These are phyloP conservation scores for Pholis gunnellus DNA, from an alignment of 2,113 vertebrate genomes.

Conservation along the genomic window DNA sequence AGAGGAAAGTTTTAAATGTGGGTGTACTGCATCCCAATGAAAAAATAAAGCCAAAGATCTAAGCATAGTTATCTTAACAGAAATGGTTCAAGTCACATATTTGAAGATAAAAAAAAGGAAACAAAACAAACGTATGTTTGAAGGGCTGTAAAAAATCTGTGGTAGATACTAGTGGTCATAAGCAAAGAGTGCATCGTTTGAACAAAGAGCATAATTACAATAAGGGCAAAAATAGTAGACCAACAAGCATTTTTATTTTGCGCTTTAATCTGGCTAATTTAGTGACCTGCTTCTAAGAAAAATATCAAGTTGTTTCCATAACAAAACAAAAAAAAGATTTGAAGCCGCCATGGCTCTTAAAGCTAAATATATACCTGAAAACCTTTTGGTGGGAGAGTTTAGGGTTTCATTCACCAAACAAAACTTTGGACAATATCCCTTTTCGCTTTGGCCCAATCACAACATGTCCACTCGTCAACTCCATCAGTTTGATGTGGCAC, in stretches of 20 bases:
- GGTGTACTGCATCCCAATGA: slow-evolving; percentile 67
- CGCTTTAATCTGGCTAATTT: slow-evolving; percentile 62
- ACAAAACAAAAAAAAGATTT: slow-evolving; percentile 21
- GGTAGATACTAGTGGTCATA: slow-evolving; percentile 91
- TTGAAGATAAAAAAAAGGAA: slow-evolving; percentile 66
- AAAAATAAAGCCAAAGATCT: slow-evolving; percentile 65
- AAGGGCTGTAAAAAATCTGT: slow-evolving; percentile 90
- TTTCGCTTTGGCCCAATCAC: slow-evolving; percentile 38
- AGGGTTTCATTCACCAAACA: slow-evolving; percentile 37
- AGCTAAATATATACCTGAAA: slow-evolving; percentile 56
- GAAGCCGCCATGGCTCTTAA: slow-evolving; percentile 50
- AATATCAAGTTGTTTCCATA: slow-evolving; percentile 57
- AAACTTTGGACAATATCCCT: slow-evolving; percentile 40
- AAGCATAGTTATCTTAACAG: slow-evolving; percentile 80
- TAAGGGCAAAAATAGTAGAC: slow-evolving; percentile 67
- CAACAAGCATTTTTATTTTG: slow-evolving; percentile 42
- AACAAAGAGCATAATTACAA: slow-evolving; percentile 79
- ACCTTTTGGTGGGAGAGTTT: slow-evolving; percentile 68
- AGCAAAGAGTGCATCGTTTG: slow-evolving; percentile 84
- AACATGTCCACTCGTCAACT: slow-evolving; percentile 45
- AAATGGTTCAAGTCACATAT: slow-evolving; percentile 89
- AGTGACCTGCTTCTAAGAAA: slow-evolving; percentile 40
- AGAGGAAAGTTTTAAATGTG: slow-evolving; percentile 69
- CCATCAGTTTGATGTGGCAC: slow-evolving; percentile 53
- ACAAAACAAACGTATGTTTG: slow-evolving; percentile 74